Evolutionary conservation across 1,140 invertebrate species (phyloP).

Genomic region (Zelostemma sp.): DNA sequence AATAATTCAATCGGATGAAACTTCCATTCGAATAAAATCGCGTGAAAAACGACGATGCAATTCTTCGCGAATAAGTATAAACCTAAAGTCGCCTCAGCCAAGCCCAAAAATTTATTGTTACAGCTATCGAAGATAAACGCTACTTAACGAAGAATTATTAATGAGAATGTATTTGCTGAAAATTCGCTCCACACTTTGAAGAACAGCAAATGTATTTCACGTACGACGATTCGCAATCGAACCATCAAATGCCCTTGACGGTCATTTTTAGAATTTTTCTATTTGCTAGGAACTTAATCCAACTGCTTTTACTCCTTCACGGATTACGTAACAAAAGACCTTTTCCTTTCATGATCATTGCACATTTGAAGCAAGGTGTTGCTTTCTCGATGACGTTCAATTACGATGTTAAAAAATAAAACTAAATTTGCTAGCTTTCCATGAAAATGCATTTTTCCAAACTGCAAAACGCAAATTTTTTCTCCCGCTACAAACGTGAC

Average conservation of each 20-base stretch:
- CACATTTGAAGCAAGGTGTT: too few relatives aligned
- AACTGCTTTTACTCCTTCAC: slow-evolving; percentile 50
- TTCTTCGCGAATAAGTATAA: slow-evolving; percentile 12
- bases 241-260: slow-evolving; percentile 54
- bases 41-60: not conserved
- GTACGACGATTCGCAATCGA: slow-evolving; percentile 51
- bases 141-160: slow-evolving; percentile 8
- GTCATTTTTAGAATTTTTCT: slow-evolving; percentile 22
- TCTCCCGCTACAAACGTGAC: too few relatives aligned
- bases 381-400: too few relatives aligned
- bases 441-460: too few relatives aligned
- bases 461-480: too few relatives aligned
- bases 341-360: too few relatives aligned
- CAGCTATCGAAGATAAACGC: slow-evolving; percentile 13
- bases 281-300: slow-evolving; percentile 59
- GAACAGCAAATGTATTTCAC: slow-evolving; percentile 50
- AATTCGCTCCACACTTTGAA: slow-evolving; percentile 33
- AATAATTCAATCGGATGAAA: slow-evolving; percentile 3
- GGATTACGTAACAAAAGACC: too few relatives aligned
- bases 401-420: too few relatives aligned
- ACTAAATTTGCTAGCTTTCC: too few relatives aligned
- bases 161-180: slow-evolving; percentile 24
- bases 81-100: slow-evolving; percentile 5
- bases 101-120: not conserved
- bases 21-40: not conserved